A percentile compares a stretch with the other conserved stretches of the same genome.
Evolutionary conservation across 2,113 vertebrate species (phyloP).

Genomic region (Balaenoptera acutorostrata): DNA sequence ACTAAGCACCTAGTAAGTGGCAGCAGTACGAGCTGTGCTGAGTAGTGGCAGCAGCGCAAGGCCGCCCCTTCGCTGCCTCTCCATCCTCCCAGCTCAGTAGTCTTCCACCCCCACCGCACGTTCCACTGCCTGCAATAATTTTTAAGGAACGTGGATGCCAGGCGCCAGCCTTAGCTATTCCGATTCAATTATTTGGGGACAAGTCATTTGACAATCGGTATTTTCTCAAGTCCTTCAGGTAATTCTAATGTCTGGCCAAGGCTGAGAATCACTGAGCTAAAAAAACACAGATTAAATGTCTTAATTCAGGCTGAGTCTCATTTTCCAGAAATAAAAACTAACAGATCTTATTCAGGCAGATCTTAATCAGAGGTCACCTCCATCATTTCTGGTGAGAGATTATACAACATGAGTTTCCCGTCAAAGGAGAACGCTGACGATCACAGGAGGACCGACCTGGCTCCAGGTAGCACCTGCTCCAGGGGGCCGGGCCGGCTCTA

Average conservation of each 20-base stretch:
- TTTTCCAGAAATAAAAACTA: conserved; percentile 20
- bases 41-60: no score
- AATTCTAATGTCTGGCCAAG: neutral
- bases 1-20: neutral
- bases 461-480: neutral
- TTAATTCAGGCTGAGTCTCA: neutral
- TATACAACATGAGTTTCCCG: fast-evolving
- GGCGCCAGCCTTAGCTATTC: neutral
- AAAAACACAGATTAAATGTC: neutral
- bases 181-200: neutral
- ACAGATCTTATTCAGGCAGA: neutral
- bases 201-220: neutral
- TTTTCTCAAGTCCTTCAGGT: conserved; percentile 31
- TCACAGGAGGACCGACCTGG: neutral
- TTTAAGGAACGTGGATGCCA: neutral
- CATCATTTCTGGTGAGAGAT: neutral
- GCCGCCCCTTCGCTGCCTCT: fast-evolving
- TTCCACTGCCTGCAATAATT: neutral
- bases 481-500: neutral
- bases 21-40: neutral
- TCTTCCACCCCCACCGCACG: neutral
- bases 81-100: neutral
- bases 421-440: neutral
- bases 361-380: neutral
- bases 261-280: neutral